phyloP scores from a whole-genome alignment of 2,888 invertebrate genomes.

The Arctia plantaginis region DNA sequence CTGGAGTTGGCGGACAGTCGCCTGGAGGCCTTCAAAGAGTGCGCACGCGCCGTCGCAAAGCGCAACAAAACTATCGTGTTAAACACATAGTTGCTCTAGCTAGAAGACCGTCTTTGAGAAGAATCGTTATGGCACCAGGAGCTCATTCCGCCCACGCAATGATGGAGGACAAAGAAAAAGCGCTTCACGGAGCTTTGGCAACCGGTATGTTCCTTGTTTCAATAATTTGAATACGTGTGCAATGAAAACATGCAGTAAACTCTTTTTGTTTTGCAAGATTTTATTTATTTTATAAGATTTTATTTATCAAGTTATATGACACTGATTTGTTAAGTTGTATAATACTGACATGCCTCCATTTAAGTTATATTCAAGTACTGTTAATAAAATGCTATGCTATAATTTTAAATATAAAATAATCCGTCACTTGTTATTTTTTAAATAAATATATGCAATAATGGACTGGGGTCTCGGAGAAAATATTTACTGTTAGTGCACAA shows the following conservation, averaged over 20 bases:
- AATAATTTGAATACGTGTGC: slow-evolving; percentile 33
- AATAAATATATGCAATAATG: neutral
- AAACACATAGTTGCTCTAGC: slow-evolving; percentile 80
- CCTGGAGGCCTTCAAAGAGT: slow-evolving; percentile 78
- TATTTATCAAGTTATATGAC: neutral
- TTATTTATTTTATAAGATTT: too few relatives aligned
- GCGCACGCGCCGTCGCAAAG: slow-evolving; percentile 80
- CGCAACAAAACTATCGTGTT: slow-evolving; percentile 70
- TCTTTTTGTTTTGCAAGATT: slow-evolving; percentile 35
- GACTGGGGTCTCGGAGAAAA: neutral
- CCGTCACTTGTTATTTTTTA: neutral
- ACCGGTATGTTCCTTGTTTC: slow-evolving; percentile 62
- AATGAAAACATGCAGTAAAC: slow-evolving; percentile 18
- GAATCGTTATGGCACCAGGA: slow-evolving; percentile 87
- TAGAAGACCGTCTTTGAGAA: slow-evolving; percentile 79
- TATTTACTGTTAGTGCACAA: neutral
- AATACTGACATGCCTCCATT: neutral
- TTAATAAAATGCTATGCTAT: neutral
- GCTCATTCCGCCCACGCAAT: slow-evolving; percentile 84
- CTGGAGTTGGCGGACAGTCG: slow-evolving; percentile 77
- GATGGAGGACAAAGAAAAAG: slow-evolving; percentile 85
- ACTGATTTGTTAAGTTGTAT: neutral
- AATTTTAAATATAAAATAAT: neutral
- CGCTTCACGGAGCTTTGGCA: slow-evolving; percentile 72
- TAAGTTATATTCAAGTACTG: neutral